A percentile compares a stretch with the other conserved stretches of the same genome.
phyloP scores from a whole-genome alignment of 2,113 vertebrate genomes.

The Tyto alba region DNA sequence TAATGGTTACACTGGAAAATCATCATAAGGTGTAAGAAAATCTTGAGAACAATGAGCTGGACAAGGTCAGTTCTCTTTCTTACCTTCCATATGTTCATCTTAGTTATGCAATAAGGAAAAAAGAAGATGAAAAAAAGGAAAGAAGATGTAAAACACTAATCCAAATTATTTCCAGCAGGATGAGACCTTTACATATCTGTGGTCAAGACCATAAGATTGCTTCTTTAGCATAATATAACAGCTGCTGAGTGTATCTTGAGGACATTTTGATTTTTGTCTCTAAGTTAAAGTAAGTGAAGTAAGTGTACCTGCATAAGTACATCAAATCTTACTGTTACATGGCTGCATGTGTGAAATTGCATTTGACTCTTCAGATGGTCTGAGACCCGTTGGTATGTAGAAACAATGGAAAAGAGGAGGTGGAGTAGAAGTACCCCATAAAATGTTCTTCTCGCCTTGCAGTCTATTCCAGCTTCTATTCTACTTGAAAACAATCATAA shows the following conservation, averaged over 20 bases:
- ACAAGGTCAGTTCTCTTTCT: background rate
- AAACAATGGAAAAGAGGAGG: background rate
- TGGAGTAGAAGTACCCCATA: background rate
- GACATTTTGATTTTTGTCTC: background rate
- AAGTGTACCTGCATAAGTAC: background rate
- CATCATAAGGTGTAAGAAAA: background rate
- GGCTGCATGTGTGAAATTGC: background rate
- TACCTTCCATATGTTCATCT: background rate
- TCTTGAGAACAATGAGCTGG: background rate
- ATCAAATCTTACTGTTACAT: background rate
- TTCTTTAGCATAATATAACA: background rate
- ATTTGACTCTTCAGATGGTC: background rate
- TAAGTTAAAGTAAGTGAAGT: background rate
- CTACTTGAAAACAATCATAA: background rate
- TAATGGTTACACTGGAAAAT: background rate
- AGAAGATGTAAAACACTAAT: background rate
- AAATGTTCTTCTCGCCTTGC: background rate
- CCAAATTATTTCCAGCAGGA: background rate
- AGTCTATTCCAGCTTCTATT: background rate
- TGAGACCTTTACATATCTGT: background rate
- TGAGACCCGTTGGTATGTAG: background rate
- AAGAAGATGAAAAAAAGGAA: background rate
- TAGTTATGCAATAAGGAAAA: background rate
- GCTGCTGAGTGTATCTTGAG: background rate
- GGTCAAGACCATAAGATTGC: background rate